These are phyloP conservation scores for Brevipalpus yothersi DNA, from an alignment of 1,140 invertebrate genomes.

Conservation along the genomic window DNA sequence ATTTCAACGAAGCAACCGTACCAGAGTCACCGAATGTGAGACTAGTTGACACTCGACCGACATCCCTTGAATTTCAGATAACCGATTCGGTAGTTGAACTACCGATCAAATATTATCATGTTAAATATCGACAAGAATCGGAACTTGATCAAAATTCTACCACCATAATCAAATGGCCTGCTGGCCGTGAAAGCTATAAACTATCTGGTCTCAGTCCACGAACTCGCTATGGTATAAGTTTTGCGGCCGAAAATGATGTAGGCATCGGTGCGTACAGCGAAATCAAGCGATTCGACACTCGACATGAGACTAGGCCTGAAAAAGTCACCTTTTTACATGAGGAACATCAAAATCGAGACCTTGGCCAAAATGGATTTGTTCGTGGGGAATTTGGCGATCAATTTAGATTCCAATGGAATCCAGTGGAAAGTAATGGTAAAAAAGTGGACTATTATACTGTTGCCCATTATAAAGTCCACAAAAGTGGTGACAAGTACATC, in stretches of 20 bases:
- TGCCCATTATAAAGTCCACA: conserved; percentile 20
- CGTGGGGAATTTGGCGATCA: conserved; percentile 37
- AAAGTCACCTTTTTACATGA: conserved; percentile 9
- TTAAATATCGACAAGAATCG: background rate
- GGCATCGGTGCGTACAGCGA: conserved; percentile 46
- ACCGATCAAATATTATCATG: background rate
- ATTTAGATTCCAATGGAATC: conserved; percentile 42
- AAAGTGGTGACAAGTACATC: background rate
- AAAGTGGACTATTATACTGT: conserved; percentile 57
- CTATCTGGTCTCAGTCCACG: conserved; percentile 49
- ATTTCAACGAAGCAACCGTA: background rate
- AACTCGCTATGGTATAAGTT: conserved; percentile 54
- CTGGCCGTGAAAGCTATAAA: conserved; percentile 30
- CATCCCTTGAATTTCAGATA: background rate
- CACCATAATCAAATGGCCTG: no score
- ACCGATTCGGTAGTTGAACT: background rate
- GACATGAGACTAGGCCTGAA: conserved; percentile 16
- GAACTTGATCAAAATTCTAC: background rate
- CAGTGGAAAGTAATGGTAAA: conserved; percentile 58
- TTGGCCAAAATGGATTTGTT: conserved; percentile 9
- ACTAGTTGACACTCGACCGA: background rate
- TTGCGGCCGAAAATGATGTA: conserved; percentile 56
- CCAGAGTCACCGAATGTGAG: background rate
- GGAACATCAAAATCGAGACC: background rate
- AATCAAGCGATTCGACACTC: conserved; percentile 17